Base-by-base conservation (phyloP, 2,797 vertebrate species). In the Schizopygopsis malacanthus region DNA sequence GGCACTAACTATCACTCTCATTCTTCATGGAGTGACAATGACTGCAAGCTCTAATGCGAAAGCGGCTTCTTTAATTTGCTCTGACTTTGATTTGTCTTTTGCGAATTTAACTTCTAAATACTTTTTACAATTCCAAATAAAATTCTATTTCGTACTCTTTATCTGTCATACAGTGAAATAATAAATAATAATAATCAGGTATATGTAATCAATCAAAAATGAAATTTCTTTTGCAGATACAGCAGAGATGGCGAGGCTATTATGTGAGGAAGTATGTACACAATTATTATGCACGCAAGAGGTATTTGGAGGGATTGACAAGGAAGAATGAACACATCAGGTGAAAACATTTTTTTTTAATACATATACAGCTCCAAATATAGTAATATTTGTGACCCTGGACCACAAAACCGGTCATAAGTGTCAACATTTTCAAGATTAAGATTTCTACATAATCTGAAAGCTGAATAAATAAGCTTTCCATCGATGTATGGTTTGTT, bases 241-340 rank as follows among this genome's bases (percentile, higher is more conserved):
- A 99, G 92, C 94, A 90, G 90, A 93, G 61, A 41, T 99, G 98
- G 98, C 94, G 96, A 91, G 98, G 97, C 69, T 97, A 95, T 93
- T 97, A 92, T 82, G 91, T 95, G 86, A 96, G 97, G 86, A 99
- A 96, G 88, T 95, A 96, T 82, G 90, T 96, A 85, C 97, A 98
- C 93, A 96, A 96, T 95, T 99, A 96, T 93, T 97, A 96, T 83
- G 95, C 94, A 80, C 94, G 96, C 85, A 98, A 97, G 94, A 93
- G 88, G 18, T 99, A 97, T 81, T 91, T 99, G 91, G 92, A 94
- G 89, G 94, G 93, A 50, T 43, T 99, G 88, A 89, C 90, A 82
- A 87, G 94, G 85, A 96, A 95, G 88, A 98, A 98, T 13, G 90
- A 95, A 13, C 86, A 95, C 85, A 90, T 98, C 91, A 97, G 97